Evolutionary conservation across 2,888 invertebrate genomes (phyloP).

Genomic region (Nezara viridula): DNA sequence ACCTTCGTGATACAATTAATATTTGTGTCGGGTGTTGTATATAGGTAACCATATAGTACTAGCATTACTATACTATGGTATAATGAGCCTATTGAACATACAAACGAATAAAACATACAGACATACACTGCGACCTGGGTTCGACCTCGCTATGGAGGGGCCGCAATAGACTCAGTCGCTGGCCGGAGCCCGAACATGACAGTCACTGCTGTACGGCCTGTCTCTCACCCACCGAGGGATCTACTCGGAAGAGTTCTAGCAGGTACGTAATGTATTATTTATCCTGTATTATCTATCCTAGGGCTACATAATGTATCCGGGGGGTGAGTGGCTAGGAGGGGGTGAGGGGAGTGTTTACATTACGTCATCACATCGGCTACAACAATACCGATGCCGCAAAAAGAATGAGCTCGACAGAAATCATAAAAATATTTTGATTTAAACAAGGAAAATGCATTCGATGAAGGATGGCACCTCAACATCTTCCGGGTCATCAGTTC

Average conservation of each 20-base stretch:
- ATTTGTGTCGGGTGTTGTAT: not conserved
- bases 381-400: not conserved
- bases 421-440: slow-evolving; percentile 19
- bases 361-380: not conserved
- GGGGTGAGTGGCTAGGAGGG: not conserved
- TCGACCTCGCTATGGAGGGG: slow-evolving; percentile 39
- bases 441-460: slow-evolving; percentile 1
- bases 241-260: slow-evolving; percentile 63
- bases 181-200: slow-evolving; percentile 59
- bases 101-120: not conserved
- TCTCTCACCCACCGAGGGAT: slow-evolving; percentile 61
- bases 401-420: slow-evolving; percentile 19
- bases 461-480: slow-evolving; percentile 3
- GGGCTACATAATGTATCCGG: not conserved
- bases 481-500: not conserved
- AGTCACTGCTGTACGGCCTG: slow-evolving; percentile 64
- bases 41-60: not conserved
- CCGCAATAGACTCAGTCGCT: slow-evolving; percentile 26
- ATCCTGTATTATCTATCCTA: not conserved
- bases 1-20: not conserved
- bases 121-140: slow-evolving; percentile 31
- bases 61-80: not conserved
- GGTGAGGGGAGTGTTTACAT: slow-evolving; percentile 50
- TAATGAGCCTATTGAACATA: not conserved
- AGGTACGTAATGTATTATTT: slow-evolving; percentile 57